Base-by-base conservation (phyloP, 37 sponge, comb jelly and placozoan genomes). In the Beroe forskalii region DNA sequence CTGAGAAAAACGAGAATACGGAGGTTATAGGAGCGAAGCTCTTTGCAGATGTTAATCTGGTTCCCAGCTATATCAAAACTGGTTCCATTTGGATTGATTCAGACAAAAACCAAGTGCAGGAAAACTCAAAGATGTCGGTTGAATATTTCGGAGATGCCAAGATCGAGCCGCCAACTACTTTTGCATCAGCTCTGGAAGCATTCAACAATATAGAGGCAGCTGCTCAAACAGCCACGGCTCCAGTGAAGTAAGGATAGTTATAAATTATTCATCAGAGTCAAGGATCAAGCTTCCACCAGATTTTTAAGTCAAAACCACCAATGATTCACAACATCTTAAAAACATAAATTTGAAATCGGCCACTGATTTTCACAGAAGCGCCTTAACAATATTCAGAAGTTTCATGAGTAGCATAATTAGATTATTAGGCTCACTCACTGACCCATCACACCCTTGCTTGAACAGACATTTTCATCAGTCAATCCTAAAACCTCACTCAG, bases 21-120 rank as follows among this genome's bases (percentile, higher is more conserved):
- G 86, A 80, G 86, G 28, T 42, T 23, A 80, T 80, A 20, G 86
- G 86, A 4, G 86, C 38, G 12, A 20, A 44, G 23, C 55, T 80
- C 17, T 32, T 27, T 17, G 55, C 17, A 12, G 25, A 41, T n/a
- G 35, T 80, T 4, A 80, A 80, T 23, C n/a, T 23, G 1, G 42
- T 80, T 44, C 86, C 86, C 25, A 37, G 86, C 8, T 80, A 33
- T 23, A 44, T 23, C 24, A 28, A 33, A 32, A 80, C 1, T 22
- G 44, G 55, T 43, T 38, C 28, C 14, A 27, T 37, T n/a, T 80
- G 86, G 86, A 25, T 80, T 24, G 55, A 80, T 25, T 35, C 35
- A 6, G 31, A 80, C 28, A 37, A 37, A 4, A 80, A 17, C 4
- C 28, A 43, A 24, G 86, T 80, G 30, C 4, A 44, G 9, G 12